These are phyloP conservation scores for Crossocerus cetratus DNA, from an alignment of 2,888 invertebrate species.

Conservation along the genomic window DNA sequence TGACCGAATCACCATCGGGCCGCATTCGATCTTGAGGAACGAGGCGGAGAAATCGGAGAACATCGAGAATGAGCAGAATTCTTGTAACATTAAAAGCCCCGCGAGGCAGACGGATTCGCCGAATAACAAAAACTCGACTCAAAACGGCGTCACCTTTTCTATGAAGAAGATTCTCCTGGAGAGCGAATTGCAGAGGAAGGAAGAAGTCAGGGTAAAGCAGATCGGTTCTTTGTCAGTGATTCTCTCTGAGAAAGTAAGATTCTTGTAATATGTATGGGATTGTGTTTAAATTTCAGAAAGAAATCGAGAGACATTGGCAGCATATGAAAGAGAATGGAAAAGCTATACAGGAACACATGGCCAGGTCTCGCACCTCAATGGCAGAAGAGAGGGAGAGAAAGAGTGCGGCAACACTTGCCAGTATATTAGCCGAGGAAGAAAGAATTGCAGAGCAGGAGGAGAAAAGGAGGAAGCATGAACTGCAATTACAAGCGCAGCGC, in stretches of 20 bases:
- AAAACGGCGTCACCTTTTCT: slow-evolving; percentile 65
- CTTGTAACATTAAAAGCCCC: slow-evolving; percentile 43
- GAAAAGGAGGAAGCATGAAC: slow-evolving; percentile 76
- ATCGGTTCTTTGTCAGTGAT: not conserved
- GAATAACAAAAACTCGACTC: slow-evolving; percentile 69
- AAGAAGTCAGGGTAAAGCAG: slow-evolving; percentile 65
- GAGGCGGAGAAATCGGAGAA: slow-evolving; percentile 53
- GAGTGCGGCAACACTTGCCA: slow-evolving; percentile 75
- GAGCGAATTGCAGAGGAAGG: slow-evolving; percentile 68
- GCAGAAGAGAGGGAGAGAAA: slow-evolving; percentile 59
- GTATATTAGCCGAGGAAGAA: slow-evolving; percentile 79
- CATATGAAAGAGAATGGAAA: slow-evolving; percentile 71
- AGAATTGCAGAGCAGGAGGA: slow-evolving; percentile 79
- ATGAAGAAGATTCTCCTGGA: slow-evolving; percentile 70
- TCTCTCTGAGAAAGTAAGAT: not conserved
- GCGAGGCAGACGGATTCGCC: slow-evolving; percentile 70
- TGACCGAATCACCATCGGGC: slow-evolving; percentile 79
- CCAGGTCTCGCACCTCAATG: slow-evolving; percentile 56
- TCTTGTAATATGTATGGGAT: not conserved
- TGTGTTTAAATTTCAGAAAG: slow-evolving; percentile 56
- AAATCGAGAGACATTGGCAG: slow-evolving; percentile 70
- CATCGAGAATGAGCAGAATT: slow-evolving; percentile 62
- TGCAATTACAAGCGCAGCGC: slow-evolving; percentile 63
- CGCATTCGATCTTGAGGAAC: slow-evolving; percentile 70
- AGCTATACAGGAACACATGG: slow-evolving; percentile 71